Evolutionary conservation across 2,888 invertebrate genomes (phyloP).

Genomic region (Andrena bucephala): DNA sequence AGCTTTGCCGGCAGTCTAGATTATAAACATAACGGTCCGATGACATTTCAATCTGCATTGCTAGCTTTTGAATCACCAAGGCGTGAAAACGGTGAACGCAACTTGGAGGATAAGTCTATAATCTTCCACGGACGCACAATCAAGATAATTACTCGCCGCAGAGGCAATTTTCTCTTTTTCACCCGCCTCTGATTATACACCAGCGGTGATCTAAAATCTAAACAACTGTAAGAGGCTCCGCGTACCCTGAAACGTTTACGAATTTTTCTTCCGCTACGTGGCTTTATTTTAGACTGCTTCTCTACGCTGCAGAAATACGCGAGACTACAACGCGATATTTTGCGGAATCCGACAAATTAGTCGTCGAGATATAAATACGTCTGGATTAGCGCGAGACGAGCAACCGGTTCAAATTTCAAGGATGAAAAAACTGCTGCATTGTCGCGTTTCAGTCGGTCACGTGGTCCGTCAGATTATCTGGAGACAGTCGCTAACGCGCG

Average conservation of each 20-base stretch:
- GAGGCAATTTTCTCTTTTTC: conserved; percentile 22
- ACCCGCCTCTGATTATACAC: background rate
- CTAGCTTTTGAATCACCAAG: background rate
- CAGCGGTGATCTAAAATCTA: no score
- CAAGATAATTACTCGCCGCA: conserved; percentile 1
- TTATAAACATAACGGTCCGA: conserved; percentile 2
- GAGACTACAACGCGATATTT: background rate
- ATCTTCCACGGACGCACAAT: conserved; percentile 5
- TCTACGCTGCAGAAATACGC: background rate
- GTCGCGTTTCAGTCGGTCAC: background rate
- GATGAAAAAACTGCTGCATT: background rate
- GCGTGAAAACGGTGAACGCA: background rate
- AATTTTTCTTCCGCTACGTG: background rate
- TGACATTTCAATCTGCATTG: background rate
- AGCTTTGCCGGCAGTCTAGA: background rate
- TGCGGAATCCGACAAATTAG: background rate
- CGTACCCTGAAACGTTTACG: no score
- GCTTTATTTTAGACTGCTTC: background rate
- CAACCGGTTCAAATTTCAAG: conserved; percentile 30
- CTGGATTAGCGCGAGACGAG: background rate
- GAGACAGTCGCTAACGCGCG: background rate
- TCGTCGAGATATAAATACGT: background rate
- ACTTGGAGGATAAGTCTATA: background rate
- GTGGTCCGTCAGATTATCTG: background rate
- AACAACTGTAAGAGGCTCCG: no score